Evolutionary conservation across 2,113 vertebrate genomes (phyloP), one percentile per base, ranked within the genome.

Genomic region (Peromyscus polionotus): DNA sequence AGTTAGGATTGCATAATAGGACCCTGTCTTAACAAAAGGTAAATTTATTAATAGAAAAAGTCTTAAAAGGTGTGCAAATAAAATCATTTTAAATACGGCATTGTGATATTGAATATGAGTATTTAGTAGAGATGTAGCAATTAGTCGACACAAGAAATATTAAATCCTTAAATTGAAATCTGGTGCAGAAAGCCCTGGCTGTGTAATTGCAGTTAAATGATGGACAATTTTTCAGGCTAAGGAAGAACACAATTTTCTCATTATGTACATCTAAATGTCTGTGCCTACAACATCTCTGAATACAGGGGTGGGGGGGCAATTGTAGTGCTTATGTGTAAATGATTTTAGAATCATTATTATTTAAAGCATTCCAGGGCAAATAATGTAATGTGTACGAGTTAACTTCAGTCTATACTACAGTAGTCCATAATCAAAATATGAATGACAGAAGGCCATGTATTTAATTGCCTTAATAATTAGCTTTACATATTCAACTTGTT

Each of bases 301-400:
- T 1, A 70, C 22, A 24, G 63, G 20, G 42, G 42, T 42, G 42
- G 42, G 42, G 42, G 48, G 45, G 57, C 45, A 28, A 5, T 67
- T 3, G 1, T 63, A 39, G 22, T 76, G 1, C 76, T 90, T 59
- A 19, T 81, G 4, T 79, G 31, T 3, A 65, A 81, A 85, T 84
- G 77, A 31, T 72, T 24, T 88, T 51, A 57, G 28, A 24, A 87
- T 63, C 94, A 79, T 80, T 61, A 36, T 84, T 83, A 42, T 88
- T 87, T 88, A 63, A 89, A 91, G 42, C 39, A 67, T 45, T 93
- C 86, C 39, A 87, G 42, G 36, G 22, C n/a, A 92, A 92, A n/a
- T 4, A 42, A 57, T 75, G 20, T 5, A 79, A 59, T 67, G 9
- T 88, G 4, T 68, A 36, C 1, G 83, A 39, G 7, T 59, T 51